These are phyloP conservation scores for Brachypalpus laphriformis DNA, from an alignment of 2,888 invertebrate species.

Conservation along the genomic window DNA sequence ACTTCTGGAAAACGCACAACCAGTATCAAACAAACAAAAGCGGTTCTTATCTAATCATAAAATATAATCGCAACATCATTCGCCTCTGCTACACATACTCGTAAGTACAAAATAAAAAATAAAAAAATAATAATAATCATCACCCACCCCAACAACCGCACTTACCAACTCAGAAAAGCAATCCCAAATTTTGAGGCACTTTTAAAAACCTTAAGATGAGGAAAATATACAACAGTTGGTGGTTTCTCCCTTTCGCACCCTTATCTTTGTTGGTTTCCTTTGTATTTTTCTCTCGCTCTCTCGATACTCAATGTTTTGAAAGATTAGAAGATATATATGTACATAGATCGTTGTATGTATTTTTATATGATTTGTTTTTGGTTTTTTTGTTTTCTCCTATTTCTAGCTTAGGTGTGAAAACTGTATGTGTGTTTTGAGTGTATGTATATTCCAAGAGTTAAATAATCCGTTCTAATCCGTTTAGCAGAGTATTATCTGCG, in stretches of 20 bases:
- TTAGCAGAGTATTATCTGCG: conserved; percentile 21
- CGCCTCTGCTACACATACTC: neutral
- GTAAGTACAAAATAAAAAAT: neutral
- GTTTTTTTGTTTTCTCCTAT: neutral
- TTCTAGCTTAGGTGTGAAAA: neutral
- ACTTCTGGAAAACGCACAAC: neutral
- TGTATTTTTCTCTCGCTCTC: neutral
- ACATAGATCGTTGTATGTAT: neutral
- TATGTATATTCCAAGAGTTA: conserved; percentile 31
- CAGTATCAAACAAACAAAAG: neutral
- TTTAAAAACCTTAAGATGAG: conserved; percentile 70
- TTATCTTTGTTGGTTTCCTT: conserved; percentile 10
- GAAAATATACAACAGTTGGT: conserved; percentile 20
- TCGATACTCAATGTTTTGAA: conserved; percentile 12
- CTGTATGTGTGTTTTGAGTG: neutral
- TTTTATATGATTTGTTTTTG: conserved; percentile 11
- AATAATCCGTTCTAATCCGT: conserved; percentile 49
- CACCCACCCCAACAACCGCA: conserved; percentile 65
- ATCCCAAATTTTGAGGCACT: conserved; percentile 79
- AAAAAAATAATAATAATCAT: neutral
- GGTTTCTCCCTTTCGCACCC: conserved; percentile 9
- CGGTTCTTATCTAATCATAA: conserved; percentile 12
- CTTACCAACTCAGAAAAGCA: conserved; percentile 78
- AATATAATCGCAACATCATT: conserved; percentile 8
- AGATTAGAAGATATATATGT: conserved; percentile 27